Conservation (phyloP, 1,140 invertebrate genomes). For the Arion vulgaris region DNA sequence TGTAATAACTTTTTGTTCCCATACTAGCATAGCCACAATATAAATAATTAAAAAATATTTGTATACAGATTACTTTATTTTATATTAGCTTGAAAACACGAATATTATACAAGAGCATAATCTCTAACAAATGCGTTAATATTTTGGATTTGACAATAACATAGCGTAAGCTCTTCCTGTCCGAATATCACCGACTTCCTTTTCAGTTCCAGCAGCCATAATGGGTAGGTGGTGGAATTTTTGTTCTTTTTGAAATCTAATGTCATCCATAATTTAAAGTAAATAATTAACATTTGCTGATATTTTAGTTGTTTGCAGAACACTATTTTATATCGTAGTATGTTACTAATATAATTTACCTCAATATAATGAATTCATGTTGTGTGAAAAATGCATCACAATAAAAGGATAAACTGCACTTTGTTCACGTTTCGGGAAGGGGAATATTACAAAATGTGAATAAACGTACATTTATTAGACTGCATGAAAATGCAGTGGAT, state of each 20-base stretch:
- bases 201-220: conserved; percentile 7
- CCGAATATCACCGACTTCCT: neutral
- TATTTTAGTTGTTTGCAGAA: neutral
- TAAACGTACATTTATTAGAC: too few relatives aligned
- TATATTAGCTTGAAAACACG: too few relatives aligned
- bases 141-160: neutral
- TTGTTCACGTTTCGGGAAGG: neutral
- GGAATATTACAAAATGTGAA: neutral
- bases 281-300: neutral
- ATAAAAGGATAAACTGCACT: neutral
- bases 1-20: too few relatives aligned
- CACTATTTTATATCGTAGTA: neutral
- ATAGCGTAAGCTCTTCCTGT: neutral
- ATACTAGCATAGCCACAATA: too few relatives aligned
- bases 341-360: neutral
- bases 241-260: neutral
- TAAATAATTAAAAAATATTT: too few relatives aligned
- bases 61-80: too few relatives aligned
- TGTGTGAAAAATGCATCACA: neutral
- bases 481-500: too few relatives aligned
- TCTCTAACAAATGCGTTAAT: too few relatives aligned
- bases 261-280: neutral
- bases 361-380: neutral
- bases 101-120: too few relatives aligned
- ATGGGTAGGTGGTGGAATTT: conserved; percentile 1